These are phyloP conservation scores for Parnassius orleans DNA, from an alignment of 2,888 invertebrate species.

Conservation along the genomic window DNA sequence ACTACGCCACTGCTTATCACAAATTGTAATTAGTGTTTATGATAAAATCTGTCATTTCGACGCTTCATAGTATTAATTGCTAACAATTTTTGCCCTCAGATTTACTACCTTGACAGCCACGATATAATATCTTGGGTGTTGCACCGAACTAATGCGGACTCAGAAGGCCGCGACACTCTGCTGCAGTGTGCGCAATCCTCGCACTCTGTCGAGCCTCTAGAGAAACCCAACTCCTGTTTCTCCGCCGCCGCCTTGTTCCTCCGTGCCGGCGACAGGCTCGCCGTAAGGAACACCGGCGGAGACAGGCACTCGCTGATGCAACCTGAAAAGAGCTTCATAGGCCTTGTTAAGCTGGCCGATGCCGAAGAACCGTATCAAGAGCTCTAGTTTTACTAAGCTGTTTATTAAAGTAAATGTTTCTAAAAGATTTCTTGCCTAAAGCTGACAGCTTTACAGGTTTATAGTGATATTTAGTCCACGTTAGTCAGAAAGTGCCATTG, in stretches of 20 bases:
- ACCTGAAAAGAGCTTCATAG: constrained; percentile 90
- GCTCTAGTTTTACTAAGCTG: constrained; percentile 39
- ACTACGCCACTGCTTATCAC: no score
- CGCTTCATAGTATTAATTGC: background rate
- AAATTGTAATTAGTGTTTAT: no score
- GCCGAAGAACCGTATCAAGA: constrained; percentile 64
- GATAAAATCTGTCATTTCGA: no score
- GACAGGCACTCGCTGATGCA: constrained; percentile 85
- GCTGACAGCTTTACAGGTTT: constrained; percentile 11
- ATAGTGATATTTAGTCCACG: constrained; percentile 20
- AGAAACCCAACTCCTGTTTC: constrained; percentile 87
- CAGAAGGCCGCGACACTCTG: constrained; percentile 81
- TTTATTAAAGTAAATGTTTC: background rate
- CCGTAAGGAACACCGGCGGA: constrained; percentile 85
- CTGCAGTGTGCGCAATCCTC: constrained; percentile 88
- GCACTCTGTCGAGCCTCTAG: constrained; percentile 73
- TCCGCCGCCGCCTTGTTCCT: constrained; percentile 85
- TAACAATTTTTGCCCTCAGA: constrained; percentile 64
- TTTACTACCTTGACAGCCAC: constrained; percentile 89
- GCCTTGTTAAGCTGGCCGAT: constrained; percentile 87
- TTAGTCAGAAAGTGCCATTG: constrained; percentile 52
- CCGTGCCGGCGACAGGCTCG: constrained; percentile 83
- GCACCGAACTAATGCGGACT: constrained; percentile 77
- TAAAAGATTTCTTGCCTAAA: constrained; percentile 31
- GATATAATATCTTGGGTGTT: constrained; percentile 89